These are phyloP conservation scores for Lycocerus yunnanus DNA, from an alignment of 2,888 invertebrate species.

Conservation along the genomic window DNA sequence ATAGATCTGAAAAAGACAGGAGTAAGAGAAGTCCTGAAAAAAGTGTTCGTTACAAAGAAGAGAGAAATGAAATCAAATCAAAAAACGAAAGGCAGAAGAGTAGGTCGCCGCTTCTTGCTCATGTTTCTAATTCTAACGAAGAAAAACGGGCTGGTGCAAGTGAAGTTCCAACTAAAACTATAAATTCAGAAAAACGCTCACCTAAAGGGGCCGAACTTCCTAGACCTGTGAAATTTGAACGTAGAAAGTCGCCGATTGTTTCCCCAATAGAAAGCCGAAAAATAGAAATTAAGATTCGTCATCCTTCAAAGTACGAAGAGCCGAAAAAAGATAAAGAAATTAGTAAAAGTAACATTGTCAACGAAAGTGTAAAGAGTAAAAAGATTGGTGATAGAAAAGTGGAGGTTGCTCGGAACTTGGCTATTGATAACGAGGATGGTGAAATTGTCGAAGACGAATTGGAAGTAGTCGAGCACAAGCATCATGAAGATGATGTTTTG, in stretches of 20 bases:
- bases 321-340: constrained; percentile 5
- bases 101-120: constrained; percentile 1
- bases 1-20: constrained; percentile 7
- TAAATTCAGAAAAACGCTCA: not conserved
- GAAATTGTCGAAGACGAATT: constrained; percentile 35
- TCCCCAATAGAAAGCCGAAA: constrained; percentile 43
- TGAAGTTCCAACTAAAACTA: not conserved
- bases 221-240: not conserved
- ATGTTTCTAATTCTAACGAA: not conserved
- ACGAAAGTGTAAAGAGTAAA: constrained; percentile 21
- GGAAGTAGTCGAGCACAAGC: constrained; percentile 44
- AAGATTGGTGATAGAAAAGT: constrained; percentile 34
- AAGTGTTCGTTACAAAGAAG: constrained; percentile 7
- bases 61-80: not conserved
- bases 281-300: constrained; percentile 53
- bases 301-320: constrained; percentile 48
- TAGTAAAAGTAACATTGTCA: constrained; percentile 11
- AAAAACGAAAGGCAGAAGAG: not conserved
- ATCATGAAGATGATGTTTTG: constrained; percentile 32
- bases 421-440: not conserved
- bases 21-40: not conserved
- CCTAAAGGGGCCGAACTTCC: not conserved
- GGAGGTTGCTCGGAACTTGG: constrained; percentile 35
- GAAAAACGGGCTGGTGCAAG: not conserved
- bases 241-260: constrained; percentile 29